Percentiles rank a stretch among this genome's conserved stretches.
phyloP scores from a whole-genome alignment of 30 jellyfish, hydroid and myxozoan species.

The Hydractinia echinata region DNA sequence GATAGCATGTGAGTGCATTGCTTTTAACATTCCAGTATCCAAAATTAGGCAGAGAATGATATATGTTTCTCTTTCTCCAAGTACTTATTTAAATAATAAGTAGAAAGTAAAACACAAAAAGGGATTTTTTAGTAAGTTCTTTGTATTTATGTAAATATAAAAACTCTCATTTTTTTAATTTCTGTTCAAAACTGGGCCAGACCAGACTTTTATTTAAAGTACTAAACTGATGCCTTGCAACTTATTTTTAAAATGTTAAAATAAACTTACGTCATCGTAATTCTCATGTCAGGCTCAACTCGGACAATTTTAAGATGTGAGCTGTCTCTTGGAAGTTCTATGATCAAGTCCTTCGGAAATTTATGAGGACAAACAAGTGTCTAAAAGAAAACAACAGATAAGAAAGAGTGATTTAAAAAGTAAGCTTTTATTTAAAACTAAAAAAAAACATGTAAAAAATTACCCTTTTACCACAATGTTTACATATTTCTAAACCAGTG shows the following conservation, averaged over 20 bases:
- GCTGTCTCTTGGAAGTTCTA: slow-evolving; percentile 52
- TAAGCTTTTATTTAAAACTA: not conserved
- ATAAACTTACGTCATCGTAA: slow-evolving; percentile 25
- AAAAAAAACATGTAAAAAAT: not conserved
- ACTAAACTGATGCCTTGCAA: too few species aligned
- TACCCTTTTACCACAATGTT: slow-evolving; percentile 36
- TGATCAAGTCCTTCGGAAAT: slow-evolving; percentile 48
- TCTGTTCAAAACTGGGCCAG: too few species aligned
- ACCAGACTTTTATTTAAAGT: too few species aligned
- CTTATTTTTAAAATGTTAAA: not conserved
- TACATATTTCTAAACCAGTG: slow-evolving; percentile 24
- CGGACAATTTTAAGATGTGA: slow-evolving; percentile 58
- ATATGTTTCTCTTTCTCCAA: too few species aligned
- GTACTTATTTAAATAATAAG: too few species aligned
- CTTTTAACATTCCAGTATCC: too few species aligned
- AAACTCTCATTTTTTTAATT: too few species aligned
- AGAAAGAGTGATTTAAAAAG: not conserved
- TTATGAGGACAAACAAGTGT: slow-evolving; percentile 76
- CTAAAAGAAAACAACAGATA: slow-evolving; percentile 18
- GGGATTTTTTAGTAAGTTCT: too few species aligned
- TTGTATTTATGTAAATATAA: too few species aligned
- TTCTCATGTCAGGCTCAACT: slow-evolving; percentile 43
- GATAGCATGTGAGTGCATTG: too few species aligned
- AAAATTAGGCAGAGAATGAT: too few species aligned
- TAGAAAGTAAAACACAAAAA: too few species aligned